These are phyloP conservation scores for Gallinago paraguaiae DNA, from an alignment of 2,113 vertebrate species.

Conservation along the genomic window DNA sequence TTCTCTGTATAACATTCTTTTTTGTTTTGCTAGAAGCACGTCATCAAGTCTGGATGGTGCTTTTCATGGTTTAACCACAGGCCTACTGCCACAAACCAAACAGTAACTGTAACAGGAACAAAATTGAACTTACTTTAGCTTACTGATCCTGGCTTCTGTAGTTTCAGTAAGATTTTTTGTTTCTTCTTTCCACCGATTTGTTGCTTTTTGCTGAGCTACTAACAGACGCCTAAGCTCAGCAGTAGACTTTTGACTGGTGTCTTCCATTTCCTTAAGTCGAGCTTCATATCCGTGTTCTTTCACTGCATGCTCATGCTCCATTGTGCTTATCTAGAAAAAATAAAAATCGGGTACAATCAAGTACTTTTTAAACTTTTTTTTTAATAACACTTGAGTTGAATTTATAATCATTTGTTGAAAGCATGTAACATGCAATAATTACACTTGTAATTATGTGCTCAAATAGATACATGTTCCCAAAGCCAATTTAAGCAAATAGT, in stretches of 20 bases:
- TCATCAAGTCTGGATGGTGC: neutral
- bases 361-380: neutral
- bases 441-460: neutral
- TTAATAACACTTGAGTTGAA: neutral
- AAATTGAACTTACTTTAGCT: slow-evolving; percentile 81
- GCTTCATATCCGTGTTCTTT: slow-evolving; percentile 85
- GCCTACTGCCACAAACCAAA: neutral
- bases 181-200: slow-evolving; percentile 89
- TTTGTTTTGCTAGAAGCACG: neutral
- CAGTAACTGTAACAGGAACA: neutral
- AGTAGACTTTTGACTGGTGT: slow-evolving; percentile 79
- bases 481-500: slow-evolving; percentile 20
- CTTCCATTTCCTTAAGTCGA: slow-evolving; percentile 86
- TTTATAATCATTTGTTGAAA: neutral
- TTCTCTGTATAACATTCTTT: neutral
- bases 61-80: neutral
- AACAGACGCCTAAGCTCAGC: slow-evolving; percentile 84
- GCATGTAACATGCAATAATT: neutral
- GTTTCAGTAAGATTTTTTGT: slow-evolving; percentile 79
- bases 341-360: neutral
- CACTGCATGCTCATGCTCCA: slow-evolving; percentile 87
- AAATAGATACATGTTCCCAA: neutral
- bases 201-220: slow-evolving; percentile 86
- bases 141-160: slow-evolving; percentile 80
- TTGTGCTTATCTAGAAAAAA: slow-evolving; percentile 81